phyloP scores from a whole-genome alignment of 2,797 vertebrate species.

The Tragelaphus eurycerus region DNA sequence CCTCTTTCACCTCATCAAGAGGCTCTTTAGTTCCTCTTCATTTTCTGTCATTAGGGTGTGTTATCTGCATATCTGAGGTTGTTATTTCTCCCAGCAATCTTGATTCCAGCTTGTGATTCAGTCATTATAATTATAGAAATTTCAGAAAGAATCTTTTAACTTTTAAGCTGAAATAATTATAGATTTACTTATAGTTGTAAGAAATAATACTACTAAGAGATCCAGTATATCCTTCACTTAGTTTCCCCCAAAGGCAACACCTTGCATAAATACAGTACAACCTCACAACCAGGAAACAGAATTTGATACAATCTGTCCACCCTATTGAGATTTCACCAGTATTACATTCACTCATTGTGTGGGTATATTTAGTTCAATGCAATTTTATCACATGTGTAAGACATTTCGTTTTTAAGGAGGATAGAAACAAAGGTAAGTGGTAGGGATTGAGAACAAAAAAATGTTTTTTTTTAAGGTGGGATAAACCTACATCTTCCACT shows the following conservation, averaged over 20 bases:
- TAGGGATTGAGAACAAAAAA: neutral
- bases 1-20: neutral
- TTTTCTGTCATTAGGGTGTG: neutral
- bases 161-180: neutral
- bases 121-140: neutral
- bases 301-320: neutral
- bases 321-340: neutral
- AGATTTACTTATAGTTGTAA: neutral
- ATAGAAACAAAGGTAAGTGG: neutral
- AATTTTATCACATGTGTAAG: neutral
- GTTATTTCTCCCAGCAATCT: neutral
- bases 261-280: neutral
- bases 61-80: neutral
- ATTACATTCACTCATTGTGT: neutral
- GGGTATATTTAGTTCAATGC: neutral
- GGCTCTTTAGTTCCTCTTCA: neutral
- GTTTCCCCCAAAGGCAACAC: neutral
- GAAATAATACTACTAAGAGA: neutral
- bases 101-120: neutral
- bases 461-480: neutral
- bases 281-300: neutral
- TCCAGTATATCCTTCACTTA: neutral
- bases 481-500: neutral
- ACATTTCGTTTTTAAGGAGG: neutral
- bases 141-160: constrained; percentile 5